Conservation (phyloP, 2,888 invertebrate species). For the Archaeoteleia sp. region DNA sequence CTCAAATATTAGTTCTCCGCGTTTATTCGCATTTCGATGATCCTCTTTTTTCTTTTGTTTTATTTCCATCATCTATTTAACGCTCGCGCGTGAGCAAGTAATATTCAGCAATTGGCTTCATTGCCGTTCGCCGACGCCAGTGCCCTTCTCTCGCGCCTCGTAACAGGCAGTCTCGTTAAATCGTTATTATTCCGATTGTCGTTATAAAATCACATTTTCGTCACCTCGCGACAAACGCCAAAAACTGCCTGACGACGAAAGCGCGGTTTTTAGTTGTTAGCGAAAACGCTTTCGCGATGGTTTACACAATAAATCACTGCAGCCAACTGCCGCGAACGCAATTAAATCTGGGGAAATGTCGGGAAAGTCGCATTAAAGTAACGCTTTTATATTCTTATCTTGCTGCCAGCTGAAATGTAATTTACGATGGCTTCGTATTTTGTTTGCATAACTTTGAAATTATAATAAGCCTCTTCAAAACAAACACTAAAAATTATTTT, state of each 20-base stretch:
- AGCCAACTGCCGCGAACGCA: too few species aligned
- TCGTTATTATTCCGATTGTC: constrained; percentile 16
- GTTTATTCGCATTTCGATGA: constrained; percentile 5
- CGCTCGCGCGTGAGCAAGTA: constrained; percentile 3
- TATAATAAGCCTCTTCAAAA: too few species aligned
- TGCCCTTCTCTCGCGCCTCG: neutral
- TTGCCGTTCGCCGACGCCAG: constrained; percentile 12
- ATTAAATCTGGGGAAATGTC: too few species aligned
- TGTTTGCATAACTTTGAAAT: too few species aligned
- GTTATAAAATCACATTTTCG: constrained; percentile 5
- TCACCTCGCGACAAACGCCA: constrained; percentile 4
- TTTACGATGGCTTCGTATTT: too few species aligned
- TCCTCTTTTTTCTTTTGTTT: neutral
- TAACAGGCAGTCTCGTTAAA: constrained; percentile 7
- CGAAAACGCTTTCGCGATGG: too few species aligned
- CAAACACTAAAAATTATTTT: too few species aligned
- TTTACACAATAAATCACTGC: too few species aligned
- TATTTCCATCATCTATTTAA: constrained; percentile 4
- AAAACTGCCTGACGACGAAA: neutral
- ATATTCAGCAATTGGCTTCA: constrained; percentile 14
- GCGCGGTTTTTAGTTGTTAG: neutral
- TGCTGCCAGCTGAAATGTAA: too few species aligned
- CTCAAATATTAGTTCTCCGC: neutral
- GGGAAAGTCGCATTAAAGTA: too few species aligned
- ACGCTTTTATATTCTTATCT: too few species aligned